Base-by-base conservation (phyloP, 1,140 invertebrate genomes). In the Halotydeus destructor region DNA sequence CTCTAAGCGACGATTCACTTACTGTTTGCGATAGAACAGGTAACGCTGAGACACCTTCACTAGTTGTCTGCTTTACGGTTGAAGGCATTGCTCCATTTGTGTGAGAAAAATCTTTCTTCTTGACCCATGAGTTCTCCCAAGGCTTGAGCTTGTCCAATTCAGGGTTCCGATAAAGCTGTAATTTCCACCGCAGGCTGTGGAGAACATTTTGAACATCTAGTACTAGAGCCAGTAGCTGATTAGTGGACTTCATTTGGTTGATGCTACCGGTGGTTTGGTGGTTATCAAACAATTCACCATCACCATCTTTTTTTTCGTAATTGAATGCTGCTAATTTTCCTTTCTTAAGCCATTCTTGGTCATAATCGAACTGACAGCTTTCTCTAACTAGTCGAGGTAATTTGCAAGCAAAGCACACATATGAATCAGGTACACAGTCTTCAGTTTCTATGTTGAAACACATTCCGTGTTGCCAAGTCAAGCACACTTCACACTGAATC, bases 401-500 rank as follows among this genome's bases (percentile, higher is more conserved):
- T 42, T 70, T 68, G 57, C 85, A 93, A 38, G 82, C 78, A 42
- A 69, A 74, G 60, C 85, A 91, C 30, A 88, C 70, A 58, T 89
- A 89, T 55, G 81, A 83, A 34, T 83, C 78, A 0, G 84, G 83
- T 9, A 88, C 78, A 57, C 85, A 69, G 9, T 67, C 68, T 48
- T 83, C 79, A 24, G 67, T 69, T 43, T 76, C 70, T 44, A 86
- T 81, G 33, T 74, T 73, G 56, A 84, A 79, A 53, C 84, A 93
- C 28, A 71, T 66, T 1, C 80, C 83, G 59, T 91, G 85, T 59
- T 91, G 85, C 86, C 85, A 93, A 57, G 81, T 85, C 9, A 88
- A 61, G 54, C 85, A 91, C 18, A 86, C 64, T 56, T 93, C 86
- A 61, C 86, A 93, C 66, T 93, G 75, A 51, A 91, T 80, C 83